phyloP scores from a whole-genome alignment of 1,140 invertebrate genomes.

The Ceratina australensis region DNA sequence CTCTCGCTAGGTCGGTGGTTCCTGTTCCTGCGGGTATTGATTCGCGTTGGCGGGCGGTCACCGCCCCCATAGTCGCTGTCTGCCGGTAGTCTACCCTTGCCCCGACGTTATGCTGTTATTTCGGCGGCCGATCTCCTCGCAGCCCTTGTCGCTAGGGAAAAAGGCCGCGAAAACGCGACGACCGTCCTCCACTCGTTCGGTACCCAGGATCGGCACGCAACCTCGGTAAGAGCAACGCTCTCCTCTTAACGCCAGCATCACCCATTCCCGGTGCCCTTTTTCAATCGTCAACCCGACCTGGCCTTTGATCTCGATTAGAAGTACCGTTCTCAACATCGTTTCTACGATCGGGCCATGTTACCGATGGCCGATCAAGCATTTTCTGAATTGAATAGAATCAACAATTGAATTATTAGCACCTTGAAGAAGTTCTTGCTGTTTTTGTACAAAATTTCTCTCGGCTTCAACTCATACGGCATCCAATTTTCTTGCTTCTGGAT shows the following conservation, averaged over 20 bases:
- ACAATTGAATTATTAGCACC: too few species aligned
- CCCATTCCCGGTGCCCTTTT: not conserved
- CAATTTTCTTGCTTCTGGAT: too few species aligned
- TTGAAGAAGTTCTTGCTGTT: too few species aligned
- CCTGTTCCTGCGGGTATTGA: slow-evolving; percentile 81
- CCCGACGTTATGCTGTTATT: slow-evolving; percentile 70
- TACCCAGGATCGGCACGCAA: slow-evolving; percentile 18
- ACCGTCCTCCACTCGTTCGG: not conserved
- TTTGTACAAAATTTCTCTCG: too few species aligned
- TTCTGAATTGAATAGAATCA: too few species aligned
- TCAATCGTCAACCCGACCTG: not conserved
- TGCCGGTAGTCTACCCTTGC: slow-evolving; percentile 77
- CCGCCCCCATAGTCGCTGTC: slow-evolving; percentile 78
- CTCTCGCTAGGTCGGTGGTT: slow-evolving; percentile 70
- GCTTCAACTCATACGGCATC: too few species aligned
- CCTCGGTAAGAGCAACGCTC: slow-evolving; percentile 29
- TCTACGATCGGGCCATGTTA: too few species aligned
- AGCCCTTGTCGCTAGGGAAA: slow-evolving; percentile 52
- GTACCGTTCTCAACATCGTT: too few species aligned
- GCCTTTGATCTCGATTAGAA: not conserved
- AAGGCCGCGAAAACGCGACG: slow-evolving; percentile 24
- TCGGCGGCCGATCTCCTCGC: slow-evolving; percentile 66
- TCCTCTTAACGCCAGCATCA: not conserved
- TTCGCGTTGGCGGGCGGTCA: slow-evolving; percentile 79
- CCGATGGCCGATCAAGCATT: too few species aligned